These are phyloP conservation scores for Phalera bucephala DNA, from an alignment of 2,888 invertebrate species.

Conservation along the genomic window DNA sequence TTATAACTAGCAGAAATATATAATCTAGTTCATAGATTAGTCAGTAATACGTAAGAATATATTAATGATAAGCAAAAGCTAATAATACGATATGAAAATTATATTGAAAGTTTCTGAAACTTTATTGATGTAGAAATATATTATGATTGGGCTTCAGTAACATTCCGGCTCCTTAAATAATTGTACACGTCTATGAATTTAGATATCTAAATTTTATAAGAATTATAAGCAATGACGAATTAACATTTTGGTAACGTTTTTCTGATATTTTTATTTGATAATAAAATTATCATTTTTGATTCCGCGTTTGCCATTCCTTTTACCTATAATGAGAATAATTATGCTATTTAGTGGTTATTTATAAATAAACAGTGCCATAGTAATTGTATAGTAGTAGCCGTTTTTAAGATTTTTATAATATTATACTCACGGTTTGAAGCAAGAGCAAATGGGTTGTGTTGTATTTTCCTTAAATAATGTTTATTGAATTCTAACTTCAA, in stretches of 20 bases:
- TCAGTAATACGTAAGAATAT: conserved; percentile 38
- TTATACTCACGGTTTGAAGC: no score
- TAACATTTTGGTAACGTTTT: no score
- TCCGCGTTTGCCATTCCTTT: no score
- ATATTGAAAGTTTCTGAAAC: conserved; percentile 40
- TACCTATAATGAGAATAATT: conserved; percentile 17
- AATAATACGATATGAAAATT: conserved; percentile 29
- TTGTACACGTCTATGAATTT: conserved; percentile 17
- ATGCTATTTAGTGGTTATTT: conserved; percentile 30
- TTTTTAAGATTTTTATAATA: conserved; percentile 27
- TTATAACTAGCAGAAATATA: conserved; percentile 59
- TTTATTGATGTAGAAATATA: conserved; percentile 31
- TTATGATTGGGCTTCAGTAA: conserved; percentile 61
- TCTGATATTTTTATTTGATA: no score
- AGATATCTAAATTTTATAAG: conserved; percentile 11
- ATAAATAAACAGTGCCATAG: conserved; percentile 53
- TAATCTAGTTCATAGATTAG: conserved; percentile 51
- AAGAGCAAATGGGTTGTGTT: conserved; percentile 18
- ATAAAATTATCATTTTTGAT: conserved; percentile 25
- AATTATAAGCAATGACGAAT: conserved; percentile 20
- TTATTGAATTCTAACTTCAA: no score
- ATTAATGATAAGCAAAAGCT: conserved; percentile 26
- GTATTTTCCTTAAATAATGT: conserved; percentile 10
- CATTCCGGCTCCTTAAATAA: conserved; percentile 52
- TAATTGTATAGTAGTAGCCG: conserved; percentile 43